Evolutionary conservation across 1,140 invertebrate species (phyloP).

Genomic region (Drosophila sp.): DNA sequence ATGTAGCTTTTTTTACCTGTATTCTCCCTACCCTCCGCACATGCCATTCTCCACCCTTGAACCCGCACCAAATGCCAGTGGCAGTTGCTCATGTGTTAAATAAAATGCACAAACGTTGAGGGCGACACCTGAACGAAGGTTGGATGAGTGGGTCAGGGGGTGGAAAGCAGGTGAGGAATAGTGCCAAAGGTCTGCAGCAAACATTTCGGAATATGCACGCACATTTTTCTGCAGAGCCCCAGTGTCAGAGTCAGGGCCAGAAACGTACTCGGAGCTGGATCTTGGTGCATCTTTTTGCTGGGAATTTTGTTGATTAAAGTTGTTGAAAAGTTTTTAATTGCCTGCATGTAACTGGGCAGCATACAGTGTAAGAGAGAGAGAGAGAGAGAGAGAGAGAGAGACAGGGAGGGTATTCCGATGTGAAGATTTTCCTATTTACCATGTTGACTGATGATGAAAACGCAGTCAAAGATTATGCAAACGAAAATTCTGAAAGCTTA

Average conservation of each 20-base stretch:
- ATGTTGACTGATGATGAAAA: constrained; percentile 18
- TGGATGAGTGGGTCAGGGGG: neutral
- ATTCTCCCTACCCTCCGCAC: neutral
- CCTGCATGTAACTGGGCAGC: constrained; percentile 26
- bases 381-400: neutral
- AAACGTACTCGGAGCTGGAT: constrained; percentile 3
- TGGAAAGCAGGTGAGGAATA: too few relatives aligned
- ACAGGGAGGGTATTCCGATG: neutral
- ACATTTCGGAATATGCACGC: constrained; percentile 60
- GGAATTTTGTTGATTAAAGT: constrained; percentile 81
- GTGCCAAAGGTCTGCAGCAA: constrained; percentile 15
- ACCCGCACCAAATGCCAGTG: constrained; percentile 21
- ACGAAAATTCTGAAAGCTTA: neutral
- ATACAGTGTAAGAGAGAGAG: neutral
- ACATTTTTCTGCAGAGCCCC: constrained; percentile 40
- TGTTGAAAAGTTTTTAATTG: constrained; percentile 78
- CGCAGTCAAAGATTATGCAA: constrained; percentile 20
- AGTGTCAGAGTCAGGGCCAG: neutral
- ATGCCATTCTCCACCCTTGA: neutral
- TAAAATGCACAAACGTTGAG: constrained; percentile 65
- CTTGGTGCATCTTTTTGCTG: constrained; percentile 36
- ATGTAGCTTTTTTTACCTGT: constrained; percentile 5
- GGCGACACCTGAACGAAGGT: constrained; percentile 25
- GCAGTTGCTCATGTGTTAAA: constrained; percentile 71
- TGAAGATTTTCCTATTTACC: constrained; percentile 25